phyloP scores from a whole-genome alignment of 1,140 invertebrate species.

The Helicoverpa armigera region DNA sequence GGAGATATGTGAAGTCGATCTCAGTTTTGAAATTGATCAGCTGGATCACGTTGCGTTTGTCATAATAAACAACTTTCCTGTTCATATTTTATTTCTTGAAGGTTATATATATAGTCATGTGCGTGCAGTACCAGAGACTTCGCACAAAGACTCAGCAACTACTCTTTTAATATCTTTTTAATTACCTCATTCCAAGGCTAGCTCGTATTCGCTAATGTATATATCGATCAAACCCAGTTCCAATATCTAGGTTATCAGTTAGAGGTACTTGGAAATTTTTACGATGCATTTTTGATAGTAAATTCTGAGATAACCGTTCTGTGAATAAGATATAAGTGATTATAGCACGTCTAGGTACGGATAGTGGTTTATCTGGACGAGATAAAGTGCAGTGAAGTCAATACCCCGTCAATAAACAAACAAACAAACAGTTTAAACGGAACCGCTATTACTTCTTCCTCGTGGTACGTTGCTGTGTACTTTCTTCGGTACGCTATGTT shows the following conservation, averaged over 20 bases:
- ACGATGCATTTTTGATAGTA: slow-evolving; percentile 21
- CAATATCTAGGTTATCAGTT: slow-evolving; percentile 1
- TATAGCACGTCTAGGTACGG: neutral
- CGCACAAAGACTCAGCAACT: neutral
- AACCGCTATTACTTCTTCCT: neutral
- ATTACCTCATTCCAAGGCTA: neutral
- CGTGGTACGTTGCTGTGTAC: neutral
- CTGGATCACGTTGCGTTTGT: too few relatives aligned
- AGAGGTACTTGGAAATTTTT: neutral
- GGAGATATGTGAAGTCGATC: too few relatives aligned
- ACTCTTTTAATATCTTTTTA: neutral
- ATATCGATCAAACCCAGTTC: slow-evolving; percentile 1
- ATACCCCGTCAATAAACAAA: slow-evolving; percentile 30
- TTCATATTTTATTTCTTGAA: too few relatives aligned
- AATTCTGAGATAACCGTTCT: neutral
- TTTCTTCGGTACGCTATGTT: too few relatives aligned
- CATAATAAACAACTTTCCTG: too few relatives aligned
- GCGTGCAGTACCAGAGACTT: too few relatives aligned
- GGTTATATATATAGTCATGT: too few relatives aligned
- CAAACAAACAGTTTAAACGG: slow-evolving; percentile 17
- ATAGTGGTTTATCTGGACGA: neutral
- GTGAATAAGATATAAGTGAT: neutral
- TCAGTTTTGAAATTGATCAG: too few relatives aligned
- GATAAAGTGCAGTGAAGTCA: slow-evolving; percentile 32
- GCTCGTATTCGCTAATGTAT: neutral